Evolutionary conservation across 2,797 vertebrate species (phyloP), one percentile per base, ranked within the genome.

Genomic region (Phoebastria nigripes): DNA sequence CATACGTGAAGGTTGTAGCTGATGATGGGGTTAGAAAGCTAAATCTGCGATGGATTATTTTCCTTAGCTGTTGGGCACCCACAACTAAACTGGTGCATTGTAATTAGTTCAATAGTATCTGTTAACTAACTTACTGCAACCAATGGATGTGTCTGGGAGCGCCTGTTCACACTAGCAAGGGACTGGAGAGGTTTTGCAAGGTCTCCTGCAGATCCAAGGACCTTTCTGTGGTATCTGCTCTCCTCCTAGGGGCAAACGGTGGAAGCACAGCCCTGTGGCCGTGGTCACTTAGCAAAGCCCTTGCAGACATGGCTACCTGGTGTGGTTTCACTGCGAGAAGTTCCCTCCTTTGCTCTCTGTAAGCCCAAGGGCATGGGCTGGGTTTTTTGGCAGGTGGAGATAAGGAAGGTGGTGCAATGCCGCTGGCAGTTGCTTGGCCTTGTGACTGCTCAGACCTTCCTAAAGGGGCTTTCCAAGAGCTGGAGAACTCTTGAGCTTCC

Each of bases 211-310:
- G 41, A 74, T 82, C 62, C 74, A 65, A 84, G 93, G 55, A 83
- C 71, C 65, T 72, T 91, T 96, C 41, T 88, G 81, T 79, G 94
- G 96, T 96, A 93, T 95, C 86, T 94, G 98, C 94, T 97, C 97
- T 97, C 98, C 98, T 97, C 98, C 98, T 98, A 97, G 97, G 94
- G 98, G 97, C 96, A 89, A 11, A 77, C 37, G 58, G 91, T 96
- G 96, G 97, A 98, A 97, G 95, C 97, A 97, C 97, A 97, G 87
- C 92, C 73, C 77, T 29, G 58, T 72, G 87, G 37, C 52, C 10
- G 0, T 71, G 82, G 89, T 67, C 85, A 46, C 73, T 74, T 21
- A 0, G 78, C 56, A n/a, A 25, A 89, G 66, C 70, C 58, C 29
- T 70, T 22, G 47, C 70, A 84, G 47, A 22, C 31, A 6, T 41